A percentile compares a stretch with the other conserved stretches of the same genome.
Conservation (phyloP, 2,113 vertebrate species). For the Thalassarche chlororhynchos region DNA sequence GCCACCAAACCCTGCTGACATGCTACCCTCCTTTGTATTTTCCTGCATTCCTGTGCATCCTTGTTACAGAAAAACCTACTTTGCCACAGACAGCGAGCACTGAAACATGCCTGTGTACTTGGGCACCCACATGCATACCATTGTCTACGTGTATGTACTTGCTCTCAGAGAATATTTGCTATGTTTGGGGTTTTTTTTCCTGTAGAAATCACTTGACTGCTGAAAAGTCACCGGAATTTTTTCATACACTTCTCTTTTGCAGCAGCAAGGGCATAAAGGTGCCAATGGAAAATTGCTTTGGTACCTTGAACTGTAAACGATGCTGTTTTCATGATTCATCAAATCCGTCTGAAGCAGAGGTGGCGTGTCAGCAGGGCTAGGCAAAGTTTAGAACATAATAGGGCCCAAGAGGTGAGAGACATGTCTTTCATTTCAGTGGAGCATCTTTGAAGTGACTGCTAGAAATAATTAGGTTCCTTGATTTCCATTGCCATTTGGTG, state of each 20-base stretch:
- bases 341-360: constrained; percentile 34
- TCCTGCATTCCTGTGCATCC: not conserved
- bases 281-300: constrained; percentile 60
- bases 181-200: not conserved
- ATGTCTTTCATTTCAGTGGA: constrained; percentile 55
- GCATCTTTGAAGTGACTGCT: constrained; percentile 59
- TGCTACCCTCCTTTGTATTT: not conserved
- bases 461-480: constrained; percentile 66
- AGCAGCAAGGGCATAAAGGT: constrained; percentile 21
- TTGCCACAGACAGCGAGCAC: not conserved
- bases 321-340: constrained; percentile 69
- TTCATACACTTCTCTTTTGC: not conserved
- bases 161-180: not conserved
- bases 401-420: constrained; percentile 60
- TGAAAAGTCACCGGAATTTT: not conserved
- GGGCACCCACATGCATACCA: not conserved
- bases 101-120: rapidly evolving
- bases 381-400: constrained; percentile 66
- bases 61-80: not conserved
- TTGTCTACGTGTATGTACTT: not conserved
- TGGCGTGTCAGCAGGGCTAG: constrained; percentile 49
- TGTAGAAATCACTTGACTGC: not conserved
- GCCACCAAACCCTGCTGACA: not conserved
- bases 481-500: constrained; percentile 61
- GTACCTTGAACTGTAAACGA: constrained; percentile 69